phyloP scores from a whole-genome alignment of 2,888 invertebrate genomes.

The Eudasyphora cyanicolor region DNA sequence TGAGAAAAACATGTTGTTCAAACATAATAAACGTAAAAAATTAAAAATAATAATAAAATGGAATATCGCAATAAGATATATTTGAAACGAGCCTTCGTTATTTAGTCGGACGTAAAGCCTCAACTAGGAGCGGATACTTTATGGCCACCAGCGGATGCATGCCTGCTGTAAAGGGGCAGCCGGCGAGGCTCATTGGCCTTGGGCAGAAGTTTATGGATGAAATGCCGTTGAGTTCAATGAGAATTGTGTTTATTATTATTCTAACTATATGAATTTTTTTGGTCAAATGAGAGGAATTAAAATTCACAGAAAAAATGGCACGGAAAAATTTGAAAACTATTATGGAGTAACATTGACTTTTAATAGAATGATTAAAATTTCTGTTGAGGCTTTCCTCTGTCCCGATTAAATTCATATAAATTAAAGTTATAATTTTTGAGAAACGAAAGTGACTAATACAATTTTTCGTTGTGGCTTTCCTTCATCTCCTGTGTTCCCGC shows the following conservation, averaged over 20 bases:
- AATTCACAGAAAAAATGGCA: not conserved
- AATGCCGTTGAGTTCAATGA: too few species aligned
- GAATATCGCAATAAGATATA: not conserved
- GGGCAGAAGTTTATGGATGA: too few species aligned
- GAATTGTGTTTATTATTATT: too few species aligned
- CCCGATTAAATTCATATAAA: too few species aligned
- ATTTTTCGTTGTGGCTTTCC: too few species aligned
- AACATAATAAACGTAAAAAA: conserved; percentile 30
- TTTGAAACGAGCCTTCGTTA: conserved; percentile 21
- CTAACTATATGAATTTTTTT: too few species aligned
- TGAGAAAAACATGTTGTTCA: conserved; percentile 39
- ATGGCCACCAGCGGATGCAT: not conserved
- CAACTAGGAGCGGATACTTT: not conserved
- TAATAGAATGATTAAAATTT: too few species aligned
- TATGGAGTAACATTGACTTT: not conserved
- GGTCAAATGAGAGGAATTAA: not conserved
- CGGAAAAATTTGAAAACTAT: not conserved
- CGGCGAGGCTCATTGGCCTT: not conserved
- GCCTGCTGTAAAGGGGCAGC: not conserved
- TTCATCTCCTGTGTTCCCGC: too few species aligned
- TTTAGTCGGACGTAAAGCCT: not conserved
- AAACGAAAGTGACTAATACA: too few species aligned
- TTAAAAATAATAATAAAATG: conserved; percentile 43
- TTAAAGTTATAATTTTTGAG: too few species aligned
- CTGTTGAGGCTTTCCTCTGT: too few species aligned